Evolutionary conservation across 2,888 invertebrate genomes (phyloP), one percentile per base, ranked within the genome.

Genomic region (Limenitis camilla): DNA sequence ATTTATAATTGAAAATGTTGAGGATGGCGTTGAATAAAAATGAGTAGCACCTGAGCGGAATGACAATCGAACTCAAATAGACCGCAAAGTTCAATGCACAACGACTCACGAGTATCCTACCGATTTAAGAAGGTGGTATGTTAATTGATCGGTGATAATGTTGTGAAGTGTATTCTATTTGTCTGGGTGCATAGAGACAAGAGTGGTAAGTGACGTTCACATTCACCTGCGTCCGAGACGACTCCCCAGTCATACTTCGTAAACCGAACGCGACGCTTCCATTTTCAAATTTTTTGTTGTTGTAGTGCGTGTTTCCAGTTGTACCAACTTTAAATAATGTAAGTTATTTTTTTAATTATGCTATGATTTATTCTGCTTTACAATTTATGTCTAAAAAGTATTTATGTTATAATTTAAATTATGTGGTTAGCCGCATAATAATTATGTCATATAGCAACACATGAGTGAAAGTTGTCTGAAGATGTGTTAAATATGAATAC

Each of bases 11-110:
- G 38, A 35, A 39, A 53, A 45, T 43, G 42, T 55, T 50, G 35
- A 62, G 60, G 59, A 64, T 60, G 60, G 61, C 62, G 61, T 60
- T 60, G 69, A 71, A 74, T 75, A 73, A 74, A 74, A 72, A 79
- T 76, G 74, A 65, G 59, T 64, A 67, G 50, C 48, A 61, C 68
- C 62, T 60, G 71, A 59, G 60, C 60, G 53, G 76, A 68, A 76
- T 77, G 66, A 75, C 76, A 81, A 79, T 74, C 56, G 66, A 61
- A 72, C 74, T 78, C 71, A 80, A 76, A 76, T 74, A 72, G 71
- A 69, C 74, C 71, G 73, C 74, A 78, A 84, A 83, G 86, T 86
- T 86, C 86, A 86, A 78, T 69, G 85, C 76, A 78, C 83, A 84
- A 51, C 44, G 40, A 40, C 40, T 30, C 76, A 74, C 10, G 29